Percentiles rank a stretch among this genome's conserved stretches.
These are phyloP conservation scores for Eulemur albifrons DNA, from an alignment of 2,797 vertebrate species.

Conservation along the genomic window DNA sequence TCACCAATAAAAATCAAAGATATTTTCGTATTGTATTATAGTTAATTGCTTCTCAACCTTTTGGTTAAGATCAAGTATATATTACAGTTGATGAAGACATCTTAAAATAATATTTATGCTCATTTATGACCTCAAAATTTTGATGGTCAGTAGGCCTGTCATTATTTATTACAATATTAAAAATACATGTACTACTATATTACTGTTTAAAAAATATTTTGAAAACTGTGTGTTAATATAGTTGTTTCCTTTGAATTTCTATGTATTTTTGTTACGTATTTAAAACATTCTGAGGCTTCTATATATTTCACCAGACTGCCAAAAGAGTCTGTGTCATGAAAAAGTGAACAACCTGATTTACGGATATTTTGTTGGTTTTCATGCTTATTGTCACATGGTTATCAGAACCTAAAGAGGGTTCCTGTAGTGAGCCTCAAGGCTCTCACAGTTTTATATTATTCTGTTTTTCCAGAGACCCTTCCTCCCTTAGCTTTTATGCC, in stretches of 20 bases:
- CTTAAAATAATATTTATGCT: constrained; percentile 1
- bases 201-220: neutral
- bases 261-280: neutral
- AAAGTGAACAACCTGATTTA: constrained; percentile 3
- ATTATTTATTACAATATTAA: constrained; percentile 11
- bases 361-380: constrained; percentile 9
- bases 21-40: neutral
- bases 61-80: neutral
- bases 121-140: constrained; percentile 22
- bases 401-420: neutral
- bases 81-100: neutral
- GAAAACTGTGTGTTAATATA: neutral
- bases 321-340: neutral
- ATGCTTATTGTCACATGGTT: neutral
- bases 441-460: neutral
- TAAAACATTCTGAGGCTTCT: neutral
- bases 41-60: neutral
- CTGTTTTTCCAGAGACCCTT: constrained; percentile 12
- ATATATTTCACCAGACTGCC: neutral
- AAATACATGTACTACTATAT: neutral
- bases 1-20: neutral
- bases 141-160: neutral
- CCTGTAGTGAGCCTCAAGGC: neutral
- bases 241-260: neutral
- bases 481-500: neutral